phyloP scores from a whole-genome alignment of 2,888 invertebrate species.

The Bombylius major region DNA sequence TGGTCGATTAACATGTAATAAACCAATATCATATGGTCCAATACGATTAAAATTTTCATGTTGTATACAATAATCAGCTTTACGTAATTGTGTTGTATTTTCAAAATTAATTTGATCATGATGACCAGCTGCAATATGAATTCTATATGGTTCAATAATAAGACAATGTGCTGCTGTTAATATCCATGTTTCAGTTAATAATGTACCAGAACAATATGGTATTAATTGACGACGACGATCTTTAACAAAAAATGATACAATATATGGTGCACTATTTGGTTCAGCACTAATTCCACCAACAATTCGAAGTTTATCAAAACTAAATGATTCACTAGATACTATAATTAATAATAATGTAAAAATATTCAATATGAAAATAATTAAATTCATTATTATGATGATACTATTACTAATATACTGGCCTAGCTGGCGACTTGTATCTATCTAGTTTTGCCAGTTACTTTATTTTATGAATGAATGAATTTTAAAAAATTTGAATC shows the following conservation, averaged over 20 bases:
- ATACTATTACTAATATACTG: too few relatives aligned
- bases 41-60: slow-evolving; percentile 8
- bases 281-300: slow-evolving; percentile 32
- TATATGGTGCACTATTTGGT: slow-evolving; percentile 36
- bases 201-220: slow-evolving; percentile 13
- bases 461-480: too few relatives aligned
- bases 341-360: too few relatives aligned
- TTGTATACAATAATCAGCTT: slow-evolving; percentile 2
- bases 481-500: too few relatives aligned
- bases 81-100: slow-evolving; percentile 1
- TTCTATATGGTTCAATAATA: slow-evolving; percentile 2
- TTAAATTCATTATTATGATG: too few relatives aligned
- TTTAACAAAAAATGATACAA: slow-evolving; percentile 25
- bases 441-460: too few relatives aligned
- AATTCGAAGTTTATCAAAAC: slow-evolving; percentile 13
- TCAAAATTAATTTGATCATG: slow-evolving; percentile 3
- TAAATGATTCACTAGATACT: too few relatives aligned
- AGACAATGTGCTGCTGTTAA: slow-evolving; percentile 15
- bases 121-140: slow-evolving; percentile 7
- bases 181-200: slow-evolving; percentile 11
- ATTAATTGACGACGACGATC: not conserved
- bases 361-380: too few relatives aligned
- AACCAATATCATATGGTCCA: slow-evolving; percentile 13
- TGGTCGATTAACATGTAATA: slow-evolving; percentile 8
- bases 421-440: too few relatives aligned